Conservation (phyloP, 2,888 invertebrate species). For the Diploptera punctata region DNA sequence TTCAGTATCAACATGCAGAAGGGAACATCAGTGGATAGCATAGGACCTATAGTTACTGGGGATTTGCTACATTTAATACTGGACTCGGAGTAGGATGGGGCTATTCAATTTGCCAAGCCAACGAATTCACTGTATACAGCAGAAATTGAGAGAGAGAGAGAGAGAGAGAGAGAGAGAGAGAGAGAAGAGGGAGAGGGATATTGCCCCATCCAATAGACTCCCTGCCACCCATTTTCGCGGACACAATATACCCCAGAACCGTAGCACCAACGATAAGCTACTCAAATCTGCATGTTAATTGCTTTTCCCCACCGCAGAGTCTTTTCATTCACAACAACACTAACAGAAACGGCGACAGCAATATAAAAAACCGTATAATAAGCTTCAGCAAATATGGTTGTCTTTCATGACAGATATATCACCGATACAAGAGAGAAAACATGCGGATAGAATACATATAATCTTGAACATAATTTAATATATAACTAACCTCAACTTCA, state of each 20-base stretch:
- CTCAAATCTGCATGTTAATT: constrained; percentile 39
- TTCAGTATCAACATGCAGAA: background rate
- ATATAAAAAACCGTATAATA: no score
- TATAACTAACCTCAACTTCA: no score
- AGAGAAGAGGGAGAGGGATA: no score
- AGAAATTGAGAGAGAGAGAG: no score
- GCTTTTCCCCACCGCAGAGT: constrained; percentile 17
- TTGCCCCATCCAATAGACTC: no score
- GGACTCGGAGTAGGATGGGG: background rate
- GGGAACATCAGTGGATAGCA: background rate
- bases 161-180: no score
- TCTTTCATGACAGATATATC: no score
- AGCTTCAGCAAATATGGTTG: no score
- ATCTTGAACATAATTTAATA: no score
- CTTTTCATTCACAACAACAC: no score
- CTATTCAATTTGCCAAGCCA: constrained; percentile 38
- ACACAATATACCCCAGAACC: background rate
- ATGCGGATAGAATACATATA: no score
- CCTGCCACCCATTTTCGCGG: background rate
- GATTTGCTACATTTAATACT: constrained; percentile 40
- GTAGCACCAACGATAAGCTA: constrained; percentile 9
- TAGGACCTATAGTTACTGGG: background rate
- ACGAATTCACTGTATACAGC: constrained; percentile 27
- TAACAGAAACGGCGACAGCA: background rate
- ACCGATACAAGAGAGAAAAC: no score